Percentiles rank a stretch among this genome's conserved stretches.
These are phyloP conservation scores for Arenaria interpres DNA, from an alignment of 2,113 vertebrate species.

Conservation along the genomic window DNA sequence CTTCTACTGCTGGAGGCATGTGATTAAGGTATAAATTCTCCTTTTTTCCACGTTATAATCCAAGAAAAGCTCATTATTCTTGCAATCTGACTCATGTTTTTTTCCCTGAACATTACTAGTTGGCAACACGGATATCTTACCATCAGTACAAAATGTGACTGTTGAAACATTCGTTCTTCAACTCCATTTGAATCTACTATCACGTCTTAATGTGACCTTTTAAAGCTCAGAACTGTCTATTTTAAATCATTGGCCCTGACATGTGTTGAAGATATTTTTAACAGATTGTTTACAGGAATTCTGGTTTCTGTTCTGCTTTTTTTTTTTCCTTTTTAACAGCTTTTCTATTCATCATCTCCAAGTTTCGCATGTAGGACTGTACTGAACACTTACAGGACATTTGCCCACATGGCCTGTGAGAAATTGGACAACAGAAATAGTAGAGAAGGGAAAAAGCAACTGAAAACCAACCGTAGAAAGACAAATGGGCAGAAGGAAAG, in stretches of 20 bases:
- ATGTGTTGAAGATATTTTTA: constrained; percentile 56
- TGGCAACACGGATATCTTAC: constrained; percentile 10
- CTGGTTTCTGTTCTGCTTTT: constrained; percentile 63
- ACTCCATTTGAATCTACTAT: background rate
- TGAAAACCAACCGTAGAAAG: background rate
- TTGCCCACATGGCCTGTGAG: background rate
- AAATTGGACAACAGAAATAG: background rate
- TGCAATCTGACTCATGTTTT: background rate
- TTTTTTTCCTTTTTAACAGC: background rate
- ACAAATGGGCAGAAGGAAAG: background rate
- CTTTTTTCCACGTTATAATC: background rate
- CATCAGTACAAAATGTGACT: constrained; percentile 33
- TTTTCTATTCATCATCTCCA: constrained; percentile 23
- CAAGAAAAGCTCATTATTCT: constrained; percentile 36
- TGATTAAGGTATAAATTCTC: background rate
- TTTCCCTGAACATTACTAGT: background rate
- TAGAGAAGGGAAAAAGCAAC: background rate
- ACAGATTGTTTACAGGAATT: constrained; percentile 62
- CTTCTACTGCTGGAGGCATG: background rate
- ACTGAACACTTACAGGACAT: background rate
- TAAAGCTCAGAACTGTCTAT: constrained; percentile 14
- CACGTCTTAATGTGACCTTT: background rate
- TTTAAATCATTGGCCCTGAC: constrained; percentile 1
- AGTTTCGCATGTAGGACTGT: background rate
- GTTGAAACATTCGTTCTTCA: background rate